These are phyloP conservation scores for Agriopis aurantiaria DNA, from an alignment of 2,888 invertebrate species.

Conservation along the genomic window DNA sequence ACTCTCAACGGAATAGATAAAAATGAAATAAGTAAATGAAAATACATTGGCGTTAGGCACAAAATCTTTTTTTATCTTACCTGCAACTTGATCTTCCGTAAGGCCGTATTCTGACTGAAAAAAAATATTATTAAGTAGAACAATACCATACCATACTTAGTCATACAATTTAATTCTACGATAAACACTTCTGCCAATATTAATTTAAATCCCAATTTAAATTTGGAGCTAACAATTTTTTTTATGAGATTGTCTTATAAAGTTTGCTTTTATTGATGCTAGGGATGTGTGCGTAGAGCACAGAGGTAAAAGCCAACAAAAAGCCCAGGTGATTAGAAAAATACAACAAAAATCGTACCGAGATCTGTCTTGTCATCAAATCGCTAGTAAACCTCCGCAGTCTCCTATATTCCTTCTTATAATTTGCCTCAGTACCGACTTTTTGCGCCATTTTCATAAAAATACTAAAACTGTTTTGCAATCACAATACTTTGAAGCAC, in stretches of 20 bases:
- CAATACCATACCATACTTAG: no score
- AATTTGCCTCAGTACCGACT: slow-evolving; percentile 76
- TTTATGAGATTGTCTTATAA: no score
- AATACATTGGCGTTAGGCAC: background rate
- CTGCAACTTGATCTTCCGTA: slow-evolving; percentile 95
- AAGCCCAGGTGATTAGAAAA: background rate
- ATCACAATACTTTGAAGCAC: slow-evolving; percentile 31
- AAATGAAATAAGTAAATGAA: background rate
- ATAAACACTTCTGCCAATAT: no score
- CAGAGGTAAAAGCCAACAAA: background rate
- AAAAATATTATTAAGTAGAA: slow-evolving; percentile 32
- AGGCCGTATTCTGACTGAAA: slow-evolving; percentile 95
- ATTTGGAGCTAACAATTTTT: no score
- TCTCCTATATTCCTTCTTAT: slow-evolving; percentile 90
- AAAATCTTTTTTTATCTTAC: slow-evolving; percentile 72
- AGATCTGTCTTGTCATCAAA: slow-evolving; percentile 88
- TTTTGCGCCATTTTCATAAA: slow-evolving; percentile 63
- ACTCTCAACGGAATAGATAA: no score
- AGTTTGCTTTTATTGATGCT: no score
- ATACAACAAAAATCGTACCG: slow-evolving; percentile 79
- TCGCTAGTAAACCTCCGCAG: slow-evolving; percentile 89
- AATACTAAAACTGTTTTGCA: background rate
- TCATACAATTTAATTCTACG: no score
- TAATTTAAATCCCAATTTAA: no score
- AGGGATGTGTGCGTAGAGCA: no score